Evolutionary conservation across 2,888 invertebrate species (phyloP), one percentile per base, ranked within the genome.

Genomic region (Drosophila nr. fundita): DNA sequence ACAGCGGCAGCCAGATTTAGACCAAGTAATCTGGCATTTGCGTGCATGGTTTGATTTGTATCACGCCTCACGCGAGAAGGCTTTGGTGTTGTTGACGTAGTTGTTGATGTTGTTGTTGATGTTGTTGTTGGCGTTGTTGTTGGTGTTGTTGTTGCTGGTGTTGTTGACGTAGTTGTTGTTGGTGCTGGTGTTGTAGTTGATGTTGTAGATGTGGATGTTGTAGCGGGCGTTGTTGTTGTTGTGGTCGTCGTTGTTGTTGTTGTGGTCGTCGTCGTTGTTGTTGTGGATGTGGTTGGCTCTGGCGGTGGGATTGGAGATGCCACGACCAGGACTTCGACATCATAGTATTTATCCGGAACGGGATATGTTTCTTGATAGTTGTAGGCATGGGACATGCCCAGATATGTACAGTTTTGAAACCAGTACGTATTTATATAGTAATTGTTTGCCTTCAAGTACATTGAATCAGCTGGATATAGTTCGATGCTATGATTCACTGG

Each of bases 351-450:
- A 91, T 95, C 95, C 6, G 95, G 93, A 82, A 94, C 94, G 0
- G 94, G 94, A 90, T 96, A 97, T 71, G 95, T 95, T 82, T 95
- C 95, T 59, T 93, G 92, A 74, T 96, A 95, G 13, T 94, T 93
- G 50, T 95, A 94, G 85, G 95, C 95, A 61, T 94, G 93, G 0
- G 95, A 95, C 73, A 95, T 93, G 42, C 96, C 96, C 60, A 95
- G 94, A 86, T 95, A 96, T 60, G 94, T 93, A 89, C 97, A 97
- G 92, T 97, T 96, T 71, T 96, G 94, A 88, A 97, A 97, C 97
- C 97, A 97, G 91, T 95, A 96, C 0, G 96, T 96, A 32, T 94
- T 92, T 18, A 96, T 93, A 68, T 91, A 93, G 6, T 95, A 94
- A 4, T 95, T 94, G 64, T 94, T 94, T 36, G 92, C 93, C 32